Percentiles rank a stretch among this genome's conserved stretches.
These are phyloP conservation scores for Hyles euphorbiae DNA, from an alignment of 1,140 invertebrate genomes.

Conservation along the genomic window DNA sequence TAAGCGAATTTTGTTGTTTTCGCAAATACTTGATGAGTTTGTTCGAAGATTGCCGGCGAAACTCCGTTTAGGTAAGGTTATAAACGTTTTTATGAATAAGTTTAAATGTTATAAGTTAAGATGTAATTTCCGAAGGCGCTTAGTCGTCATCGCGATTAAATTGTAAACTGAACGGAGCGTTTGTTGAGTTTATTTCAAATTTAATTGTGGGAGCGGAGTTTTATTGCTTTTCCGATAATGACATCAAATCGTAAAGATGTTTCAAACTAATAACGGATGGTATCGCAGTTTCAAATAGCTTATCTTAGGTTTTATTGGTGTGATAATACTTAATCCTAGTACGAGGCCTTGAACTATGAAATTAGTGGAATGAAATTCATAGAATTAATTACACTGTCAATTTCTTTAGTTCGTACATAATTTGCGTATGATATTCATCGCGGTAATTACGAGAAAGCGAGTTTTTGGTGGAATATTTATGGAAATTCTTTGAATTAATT, in stretches of 20 bases:
- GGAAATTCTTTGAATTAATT: too few relatives aligned
- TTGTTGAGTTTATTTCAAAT: slow-evolving; percentile 26
- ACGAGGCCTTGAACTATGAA: background rate
- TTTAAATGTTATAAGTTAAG: background rate
- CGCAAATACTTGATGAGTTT: slow-evolving; percentile 8
- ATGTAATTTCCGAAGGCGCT: too few relatives aligned
- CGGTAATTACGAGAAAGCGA: too few relatives aligned
- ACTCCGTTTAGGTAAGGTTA: slow-evolving; percentile 9
- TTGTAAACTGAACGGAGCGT: slow-evolving; percentile 9
- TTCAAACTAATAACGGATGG: slow-evolving; percentile 15
- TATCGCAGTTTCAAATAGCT: slow-evolving; percentile 1
- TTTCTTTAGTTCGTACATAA: background rate
- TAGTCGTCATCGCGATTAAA: slow-evolving; percentile 8
- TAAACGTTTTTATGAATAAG: slow-evolving; percentile 2
- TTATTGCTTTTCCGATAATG: slow-evolving; percentile 34
- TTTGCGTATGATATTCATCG: too few relatives aligned
- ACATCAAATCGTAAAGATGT: slow-evolving; percentile 29
- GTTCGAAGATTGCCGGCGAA: slow-evolving; percentile 1
- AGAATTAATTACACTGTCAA: background rate
- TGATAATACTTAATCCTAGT: background rate
- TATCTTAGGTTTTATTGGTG: slow-evolving; percentile 5
- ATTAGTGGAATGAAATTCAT: too few relatives aligned
- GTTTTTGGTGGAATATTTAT: too few relatives aligned
- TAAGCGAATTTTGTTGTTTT: too few relatives aligned
- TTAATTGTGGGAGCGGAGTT: slow-evolving; percentile 22